Conservation (phyloP, 2,888 invertebrate species). For the Drosophila aldrichi region DNA sequence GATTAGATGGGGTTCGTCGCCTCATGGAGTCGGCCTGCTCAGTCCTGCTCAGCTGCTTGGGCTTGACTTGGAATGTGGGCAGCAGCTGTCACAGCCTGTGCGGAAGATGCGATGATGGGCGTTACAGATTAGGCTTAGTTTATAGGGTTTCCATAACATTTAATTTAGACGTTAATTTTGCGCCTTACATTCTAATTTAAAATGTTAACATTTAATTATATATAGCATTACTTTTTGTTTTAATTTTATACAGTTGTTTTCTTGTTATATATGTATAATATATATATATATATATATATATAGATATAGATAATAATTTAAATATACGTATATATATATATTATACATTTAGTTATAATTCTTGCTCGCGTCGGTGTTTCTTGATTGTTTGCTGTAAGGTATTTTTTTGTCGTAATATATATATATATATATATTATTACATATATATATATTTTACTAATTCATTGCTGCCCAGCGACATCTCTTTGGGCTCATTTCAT, state of each 20-base stretch:
- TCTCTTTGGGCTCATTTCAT: not conserved
- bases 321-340: not conserved
- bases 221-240: constrained; percentile 29
- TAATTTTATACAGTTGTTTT: constrained; percentile 49
- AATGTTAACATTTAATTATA: constrained; percentile 73
- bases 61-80: constrained; percentile 29
- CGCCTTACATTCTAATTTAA: constrained; percentile 70
- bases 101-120: not conserved
- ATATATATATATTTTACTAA: constrained; percentile 9
- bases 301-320: not conserved
- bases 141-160: constrained; percentile 54
- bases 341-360: constrained; percentile 17
- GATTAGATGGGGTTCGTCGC: constrained; percentile 1
- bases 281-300: constrained; percentile 4
- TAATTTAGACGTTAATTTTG: constrained; percentile 70
- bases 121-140: constrained; percentile 31
- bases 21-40: constrained; percentile 1
- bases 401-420: constrained; percentile 3
- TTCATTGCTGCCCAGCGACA: constrained; percentile 14
- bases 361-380: constrained; percentile 33
- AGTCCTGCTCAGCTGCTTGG: constrained; percentile 28
- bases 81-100: constrained; percentile 15
- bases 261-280: constrained; percentile 1
- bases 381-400: constrained; percentile 25
- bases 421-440: constrained; percentile 10